Conservation (phyloP, 2,888 invertebrate species). For the Dasysyrphus albostriatus region DNA sequence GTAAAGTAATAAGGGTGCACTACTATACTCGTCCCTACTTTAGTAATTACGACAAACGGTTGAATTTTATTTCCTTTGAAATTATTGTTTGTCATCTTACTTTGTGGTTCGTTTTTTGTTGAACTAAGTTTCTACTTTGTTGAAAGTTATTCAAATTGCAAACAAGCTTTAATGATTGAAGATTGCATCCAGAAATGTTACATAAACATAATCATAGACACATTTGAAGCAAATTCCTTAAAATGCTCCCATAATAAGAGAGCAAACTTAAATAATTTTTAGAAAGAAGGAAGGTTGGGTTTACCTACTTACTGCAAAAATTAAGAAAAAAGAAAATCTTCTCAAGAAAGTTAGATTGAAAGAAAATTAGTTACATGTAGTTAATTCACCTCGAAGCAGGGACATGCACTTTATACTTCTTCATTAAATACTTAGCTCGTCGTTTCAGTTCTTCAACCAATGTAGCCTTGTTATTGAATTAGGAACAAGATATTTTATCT, state of each 20-base stretch:
- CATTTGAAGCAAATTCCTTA: background rate
- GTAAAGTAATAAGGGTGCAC: background rate
- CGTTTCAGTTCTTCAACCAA: conserved; percentile 7
- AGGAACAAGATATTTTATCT: background rate
- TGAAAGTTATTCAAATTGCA: no score
- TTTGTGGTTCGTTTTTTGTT: background rate
- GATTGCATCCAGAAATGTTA: background rate
- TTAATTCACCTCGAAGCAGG: background rate
- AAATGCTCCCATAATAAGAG: background rate
- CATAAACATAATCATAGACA: no score
- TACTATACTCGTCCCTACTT: no score
- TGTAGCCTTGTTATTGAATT: conserved; percentile 7
- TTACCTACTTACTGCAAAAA: background rate
- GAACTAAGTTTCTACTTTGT: no score
- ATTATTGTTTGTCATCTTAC: background rate
- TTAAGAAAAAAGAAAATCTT: background rate
- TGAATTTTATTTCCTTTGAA: background rate
- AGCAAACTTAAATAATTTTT: background rate
- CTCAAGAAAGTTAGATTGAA: conserved; percentile 1
- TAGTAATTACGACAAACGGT: background rate
- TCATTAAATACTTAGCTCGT: conserved; percentile 16
- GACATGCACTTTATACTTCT: background rate
- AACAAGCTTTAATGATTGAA: background rate
- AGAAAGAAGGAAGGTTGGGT: background rate
- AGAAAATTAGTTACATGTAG: conserved; percentile 8